Evolutionary conservation across 2,113 vertebrate genomes (phyloP).

Genomic region (Rhea americana): DNA sequence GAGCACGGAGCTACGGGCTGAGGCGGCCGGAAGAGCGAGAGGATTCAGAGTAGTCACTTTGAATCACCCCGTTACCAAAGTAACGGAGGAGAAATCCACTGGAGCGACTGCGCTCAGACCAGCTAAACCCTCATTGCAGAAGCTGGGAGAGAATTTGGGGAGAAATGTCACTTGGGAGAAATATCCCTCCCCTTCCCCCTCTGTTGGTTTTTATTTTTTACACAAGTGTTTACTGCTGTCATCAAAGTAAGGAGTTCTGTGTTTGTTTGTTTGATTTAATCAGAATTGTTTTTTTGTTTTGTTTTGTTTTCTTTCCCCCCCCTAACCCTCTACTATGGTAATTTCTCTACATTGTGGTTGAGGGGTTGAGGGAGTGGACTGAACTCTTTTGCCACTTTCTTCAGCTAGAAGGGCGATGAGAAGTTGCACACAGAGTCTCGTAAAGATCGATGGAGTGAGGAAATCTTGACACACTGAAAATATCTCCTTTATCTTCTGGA

Average conservation of each 20-base stretch:
- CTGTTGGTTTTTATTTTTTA: not conserved
- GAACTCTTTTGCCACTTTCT: not conserved
- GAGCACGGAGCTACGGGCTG: fast-evolving
- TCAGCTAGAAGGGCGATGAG: not conserved
- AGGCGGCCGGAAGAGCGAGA: not conserved
- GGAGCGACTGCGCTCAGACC: not conserved
- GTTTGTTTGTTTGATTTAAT: not conserved
- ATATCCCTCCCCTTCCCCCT: fast-evolving
- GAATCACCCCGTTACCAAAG: not conserved
- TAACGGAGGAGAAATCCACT: fast-evolving
- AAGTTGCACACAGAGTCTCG: not conserved
- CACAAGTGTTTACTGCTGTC: not conserved
- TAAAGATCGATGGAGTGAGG: not conserved
- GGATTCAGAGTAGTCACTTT: not conserved
- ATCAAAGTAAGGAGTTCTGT: not conserved
- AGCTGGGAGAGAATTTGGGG: not conserved
- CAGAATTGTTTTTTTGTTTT: not conserved
- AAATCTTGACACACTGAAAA: not conserved
- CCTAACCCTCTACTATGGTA: not conserved
- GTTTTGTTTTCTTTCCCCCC: no score
- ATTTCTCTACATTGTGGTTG: not conserved
- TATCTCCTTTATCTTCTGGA: not conserved
- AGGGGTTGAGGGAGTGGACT: not conserved
- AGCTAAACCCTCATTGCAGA: not conserved
- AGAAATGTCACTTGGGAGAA: not conserved